These are phyloP conservation scores for Lepidonotus clava DNA, from an alignment of 2,888 invertebrate genomes.

Conservation along the genomic window DNA sequence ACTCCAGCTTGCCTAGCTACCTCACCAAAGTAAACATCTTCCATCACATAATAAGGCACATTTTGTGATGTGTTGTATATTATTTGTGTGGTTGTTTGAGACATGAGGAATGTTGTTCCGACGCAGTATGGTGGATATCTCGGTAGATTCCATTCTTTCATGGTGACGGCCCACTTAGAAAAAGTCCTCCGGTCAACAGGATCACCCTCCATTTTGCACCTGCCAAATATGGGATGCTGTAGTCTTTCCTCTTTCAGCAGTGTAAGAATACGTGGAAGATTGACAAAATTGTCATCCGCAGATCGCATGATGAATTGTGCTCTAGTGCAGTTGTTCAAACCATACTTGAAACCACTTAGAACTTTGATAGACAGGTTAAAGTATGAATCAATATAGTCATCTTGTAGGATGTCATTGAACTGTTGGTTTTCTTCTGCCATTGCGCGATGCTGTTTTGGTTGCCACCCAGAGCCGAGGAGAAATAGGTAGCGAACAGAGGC, in stretches of 20 bases:
- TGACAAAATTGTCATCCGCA: not conserved
- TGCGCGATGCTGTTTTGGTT: not conserved
- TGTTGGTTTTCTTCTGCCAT: not conserved
- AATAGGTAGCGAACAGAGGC: not conserved
- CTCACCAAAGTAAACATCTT: constrained; percentile 12
- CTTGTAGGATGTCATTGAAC: not conserved
- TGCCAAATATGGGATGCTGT: not conserved
- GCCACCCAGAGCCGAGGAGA: not conserved
- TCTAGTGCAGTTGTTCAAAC: not conserved
- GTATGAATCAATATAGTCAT: not conserved
- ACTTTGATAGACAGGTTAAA: constrained; percentile 10
- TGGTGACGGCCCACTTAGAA: not conserved
- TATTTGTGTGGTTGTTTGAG: not conserved
- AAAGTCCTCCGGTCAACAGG: not conserved
- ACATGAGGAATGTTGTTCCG: not conserved
- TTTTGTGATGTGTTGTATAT: not conserved
- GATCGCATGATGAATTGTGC: not conserved
- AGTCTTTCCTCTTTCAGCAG: not conserved
- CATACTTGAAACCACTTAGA: not conserved
- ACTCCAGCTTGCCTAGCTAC: not conserved
- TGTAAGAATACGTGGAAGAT: not conserved
- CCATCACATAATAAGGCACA: constrained; percentile 7
- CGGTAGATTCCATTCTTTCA: not conserved
- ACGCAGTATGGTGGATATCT: not conserved
- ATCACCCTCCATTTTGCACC: not conserved